A percentile compares a stretch with the other conserved stretches of the same genome.
These are phyloP conservation scores for Scaeva pyrastri DNA, from an alignment of 2,888 invertebrate species.

Conservation along the genomic window DNA sequence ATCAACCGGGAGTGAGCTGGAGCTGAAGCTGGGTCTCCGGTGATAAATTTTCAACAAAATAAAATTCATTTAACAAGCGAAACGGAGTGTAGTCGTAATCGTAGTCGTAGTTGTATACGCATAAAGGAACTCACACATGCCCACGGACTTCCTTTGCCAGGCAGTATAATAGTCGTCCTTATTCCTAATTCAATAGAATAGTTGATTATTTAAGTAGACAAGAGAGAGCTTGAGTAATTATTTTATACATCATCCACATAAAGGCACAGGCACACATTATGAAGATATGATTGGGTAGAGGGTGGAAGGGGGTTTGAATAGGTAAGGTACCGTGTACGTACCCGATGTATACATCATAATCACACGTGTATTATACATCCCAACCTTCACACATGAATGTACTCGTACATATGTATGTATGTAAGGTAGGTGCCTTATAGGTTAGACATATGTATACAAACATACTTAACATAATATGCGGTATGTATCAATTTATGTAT, in stretches of 20 bases:
- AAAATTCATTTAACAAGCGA: neutral
- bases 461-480: conserved; percentile 3
- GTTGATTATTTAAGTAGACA: conserved; percentile 53
- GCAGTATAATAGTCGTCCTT: conserved; percentile 40
- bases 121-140: too few relatives aligned
- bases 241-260: conserved; percentile 32
- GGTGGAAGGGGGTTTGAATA: too few relatives aligned
- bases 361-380: conserved; percentile 16
- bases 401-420: too few relatives aligned
- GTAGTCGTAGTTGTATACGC: neutral
- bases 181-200: conserved; percentile 44
- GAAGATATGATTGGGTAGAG: too few relatives aligned
- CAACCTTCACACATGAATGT: too few relatives aligned
- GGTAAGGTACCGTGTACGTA: neutral
- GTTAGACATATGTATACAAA: neutral
- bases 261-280: neutral
- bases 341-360: conserved; percentile 29
- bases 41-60: too few relatives aligned
- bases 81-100: neutral
- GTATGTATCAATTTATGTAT: conserved; percentile 32
- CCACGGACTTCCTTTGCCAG: neutral
- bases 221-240: conserved; percentile 44
- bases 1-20: too few relatives aligned
- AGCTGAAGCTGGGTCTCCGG: too few relatives aligned
- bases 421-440: neutral